Evolutionary conservation across 1,140 invertebrate species (phyloP), one percentile per base, ranked within the genome.

Genomic region (Pachyrhynchus sulphureomaculatus): DNA sequence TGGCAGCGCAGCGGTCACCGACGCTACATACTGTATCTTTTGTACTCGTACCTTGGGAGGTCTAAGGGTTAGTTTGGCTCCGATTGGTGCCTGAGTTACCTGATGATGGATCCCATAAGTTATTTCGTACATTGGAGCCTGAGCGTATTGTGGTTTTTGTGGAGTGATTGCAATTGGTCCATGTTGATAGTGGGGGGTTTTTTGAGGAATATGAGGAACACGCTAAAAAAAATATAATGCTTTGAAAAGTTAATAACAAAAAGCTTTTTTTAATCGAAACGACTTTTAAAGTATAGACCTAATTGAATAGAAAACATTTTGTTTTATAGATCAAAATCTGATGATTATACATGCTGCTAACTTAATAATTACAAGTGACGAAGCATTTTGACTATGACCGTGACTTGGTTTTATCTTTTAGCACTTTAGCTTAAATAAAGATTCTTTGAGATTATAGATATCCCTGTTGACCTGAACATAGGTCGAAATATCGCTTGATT

Each of bases 21-120:
- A 32, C 12, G 5, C 12, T 36, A 36, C 10, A 36, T 36, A 26
- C 3, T 26, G 24, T 26, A 26, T 8, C 24, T 26, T 26, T 26
- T 26, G n/a, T n/a, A n/a, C n/a, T n/a, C n/a, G 24, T n/a, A n/a
- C 24, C 6, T 3, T 24, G 42, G 42, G 17, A 6, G 44, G 44
- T 48, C 15, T 8, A 2, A 8, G 45, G 13, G 18, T 48, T 6
- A 33, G 2, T 48, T 20, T 23, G 18, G 13, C 9, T 18, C 39
- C 48, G 32, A 21, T 18, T 10, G 61, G 45, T 6, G 24, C 21
- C 17, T 51, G 57, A n/a, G 64, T 51, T 4, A 23, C 48, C 32
- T 56, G 59, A 52, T 65, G 57, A n/a, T 57, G 45, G 12, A 15
- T 21, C 37, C 51, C 59, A 15, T 62, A 61, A 10, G 2, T 15